These are phyloP conservation scores for Apodemia hepburni DNA, from an alignment of 2,888 invertebrate genomes.

Conservation along the genomic window DNA sequence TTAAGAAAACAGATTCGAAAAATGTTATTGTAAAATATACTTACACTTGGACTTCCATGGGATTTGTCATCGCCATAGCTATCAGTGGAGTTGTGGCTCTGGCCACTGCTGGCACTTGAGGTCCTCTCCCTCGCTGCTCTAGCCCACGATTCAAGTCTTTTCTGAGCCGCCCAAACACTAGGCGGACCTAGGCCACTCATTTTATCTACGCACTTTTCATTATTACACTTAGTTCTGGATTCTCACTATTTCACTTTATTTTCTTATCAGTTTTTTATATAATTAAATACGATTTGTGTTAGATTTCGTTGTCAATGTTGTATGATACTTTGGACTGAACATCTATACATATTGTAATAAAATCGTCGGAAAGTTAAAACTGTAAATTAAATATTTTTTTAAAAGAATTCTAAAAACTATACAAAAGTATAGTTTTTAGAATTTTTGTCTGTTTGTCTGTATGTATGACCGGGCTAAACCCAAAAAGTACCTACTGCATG, in stretches of 20 bases:
- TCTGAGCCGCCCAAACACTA: constrained; percentile 88
- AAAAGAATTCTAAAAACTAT: too few relatives aligned
- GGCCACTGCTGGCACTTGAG: constrained; percentile 76
- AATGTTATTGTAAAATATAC: constrained; percentile 33
- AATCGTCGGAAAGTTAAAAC: too few relatives aligned
- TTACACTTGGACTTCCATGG: constrained; percentile 65
- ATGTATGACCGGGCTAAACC: too few relatives aligned
- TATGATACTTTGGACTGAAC: neutral
- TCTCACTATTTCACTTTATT: neutral
- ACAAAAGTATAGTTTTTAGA: too few relatives aligned
- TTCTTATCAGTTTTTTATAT: neutral
- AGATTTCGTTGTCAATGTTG: neutral
- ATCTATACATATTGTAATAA: too few relatives aligned
- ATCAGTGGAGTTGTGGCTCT: constrained; percentile 77
- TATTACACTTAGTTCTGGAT: constrained; percentile 13
- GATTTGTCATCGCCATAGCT: constrained; percentile 74
- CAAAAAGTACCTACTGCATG: too few relatives aligned
- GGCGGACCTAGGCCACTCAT: constrained; percentile 87
- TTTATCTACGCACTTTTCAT: constrained; percentile 35
- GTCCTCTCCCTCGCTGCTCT: constrained; percentile 86
- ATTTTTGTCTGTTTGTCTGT: too few relatives aligned
- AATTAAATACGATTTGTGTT: neutral
- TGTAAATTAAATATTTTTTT: too few relatives aligned
- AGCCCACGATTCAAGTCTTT: constrained; percentile 88
- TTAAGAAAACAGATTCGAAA: too few relatives aligned